Percentiles rank a stretch among this genome's conserved stretches.
Conservation (phyloP, 2,113 vertebrate species). For the Protobothrops mucrosquamatus region DNA sequence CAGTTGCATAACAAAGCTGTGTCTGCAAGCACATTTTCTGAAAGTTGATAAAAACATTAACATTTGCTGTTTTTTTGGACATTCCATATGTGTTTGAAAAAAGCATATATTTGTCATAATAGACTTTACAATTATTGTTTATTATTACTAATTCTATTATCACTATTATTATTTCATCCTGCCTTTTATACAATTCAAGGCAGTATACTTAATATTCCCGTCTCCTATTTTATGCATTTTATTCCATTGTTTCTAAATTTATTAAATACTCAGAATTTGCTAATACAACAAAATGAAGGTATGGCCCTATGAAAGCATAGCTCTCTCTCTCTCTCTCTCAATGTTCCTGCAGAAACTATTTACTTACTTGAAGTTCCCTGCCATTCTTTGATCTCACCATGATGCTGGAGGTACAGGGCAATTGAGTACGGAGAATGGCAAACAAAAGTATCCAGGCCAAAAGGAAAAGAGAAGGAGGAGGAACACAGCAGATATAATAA, state of each 20-base stretch:
- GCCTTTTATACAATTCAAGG: background rate
- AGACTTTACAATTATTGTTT: background rate
- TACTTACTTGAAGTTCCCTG: constrained; percentile 82
- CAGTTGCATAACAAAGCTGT: background rate
- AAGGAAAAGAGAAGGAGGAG: constrained; percentile 55
- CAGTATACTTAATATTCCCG: background rate
- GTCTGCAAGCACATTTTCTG: background rate
- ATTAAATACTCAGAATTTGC: background rate
- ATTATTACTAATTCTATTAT: no score
- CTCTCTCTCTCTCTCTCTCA: background rate
- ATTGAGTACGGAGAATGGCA: constrained; percentile 68
- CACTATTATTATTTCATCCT: background rate
- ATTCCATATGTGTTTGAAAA: background rate
- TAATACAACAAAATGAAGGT: background rate
- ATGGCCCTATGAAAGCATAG: background rate
- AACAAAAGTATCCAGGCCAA: constrained; percentile 71
- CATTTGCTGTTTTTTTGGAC: background rate
- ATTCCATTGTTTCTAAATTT: background rate
- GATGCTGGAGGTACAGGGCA: constrained; percentile 71
- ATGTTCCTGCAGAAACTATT: constrained; percentile 43
- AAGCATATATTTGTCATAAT: background rate
- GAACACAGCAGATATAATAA: constrained; percentile 61
- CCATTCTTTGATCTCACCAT: constrained; percentile 82
- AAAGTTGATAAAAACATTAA: background rate
- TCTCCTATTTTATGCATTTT: background rate